Base-by-base conservation (phyloP, 2,888 invertebrate genomes). In the Timandra comae region DNA sequence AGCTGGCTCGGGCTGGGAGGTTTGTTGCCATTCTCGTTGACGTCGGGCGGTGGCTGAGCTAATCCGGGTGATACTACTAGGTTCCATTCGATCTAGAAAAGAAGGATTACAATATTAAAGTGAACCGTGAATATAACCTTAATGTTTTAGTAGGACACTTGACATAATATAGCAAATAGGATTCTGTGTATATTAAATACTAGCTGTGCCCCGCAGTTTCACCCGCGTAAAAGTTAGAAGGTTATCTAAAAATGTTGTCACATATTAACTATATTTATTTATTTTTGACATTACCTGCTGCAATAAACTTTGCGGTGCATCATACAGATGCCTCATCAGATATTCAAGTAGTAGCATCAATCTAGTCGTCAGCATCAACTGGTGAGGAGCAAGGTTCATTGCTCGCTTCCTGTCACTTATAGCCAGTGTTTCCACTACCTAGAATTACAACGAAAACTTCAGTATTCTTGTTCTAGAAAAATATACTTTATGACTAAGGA, bases 321-420 rank as follows among this genome's bases (percentile, higher is more conserved):
- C 97, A 62, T 98, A 98, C 22, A 98, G 87, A 81, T 97, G 96
- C 64, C 95, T 93, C 91, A 98, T 95, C 45, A 98, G 90, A 63
- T 98, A 98, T 65, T 98, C 98, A 43, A 98, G 88, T 9, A 98
- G 86, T 16, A 98, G 87, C 53, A 98, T 84, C 30, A 98, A 77
- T 30, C 98, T 88, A 0, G 96, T 94, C 2, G 95, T 86, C 63
- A 95, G 88, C 63, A 96, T 89, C 22, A 96, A 87, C 72, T 97
- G 96, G 52, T 89, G 86, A 0, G 84, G 80, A 0, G 72, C 73
- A 27, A 84, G 48, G 28, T 38, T 58, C 63, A 65, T 70, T 0
- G 82, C 80, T 2, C 63, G 61, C 55, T 74, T 79, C 33, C 67
- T 80, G 54, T 74, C 87, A 40, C 49, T 77, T 27, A 86, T 77